Evolutionary conservation across 2,113 vertebrate genomes (phyloP), one percentile per base, ranked within the genome.

Genomic region (Sitta europaea): DNA sequence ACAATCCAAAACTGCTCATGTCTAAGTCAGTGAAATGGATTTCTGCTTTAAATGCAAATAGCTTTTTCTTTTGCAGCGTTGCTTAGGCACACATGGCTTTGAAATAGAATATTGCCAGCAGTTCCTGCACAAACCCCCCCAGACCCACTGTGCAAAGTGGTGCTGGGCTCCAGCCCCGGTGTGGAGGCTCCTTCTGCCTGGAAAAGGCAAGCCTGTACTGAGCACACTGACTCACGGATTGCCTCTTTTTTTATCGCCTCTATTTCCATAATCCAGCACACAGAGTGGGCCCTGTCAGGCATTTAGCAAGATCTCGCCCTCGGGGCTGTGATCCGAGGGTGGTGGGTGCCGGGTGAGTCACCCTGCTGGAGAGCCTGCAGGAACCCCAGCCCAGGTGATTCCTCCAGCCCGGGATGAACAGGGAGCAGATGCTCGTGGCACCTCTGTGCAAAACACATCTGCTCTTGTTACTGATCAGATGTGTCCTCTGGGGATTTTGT

Each of bases 1-100:
- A 25, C 10, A 61, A 61, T 16, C 62, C 27, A 31, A 40, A 86
- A 54, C 36, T 14, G 9, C 9, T 40, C 35, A 19, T 11, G 28
- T 29, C 50, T 59, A 73, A 65, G 33, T 67, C 67, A 73, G 36
- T 81, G 86, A 83, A 92, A 66, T 42, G 28, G 68, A 94, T 95
- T 88, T 86, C 63, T 66, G 47, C 74, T 91, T 92, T 91, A 96
- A 91, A 96, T 55, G 36, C 81, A 78, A 88, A 82, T 14, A 43
- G 57, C 48, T 96, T 84, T 82, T 95, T 78, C 75, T 94, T 94
- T 51, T 88, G 86, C 92, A 94, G 82, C 88, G 61, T 15, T 88
- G 71, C 81, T 96, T 76, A 65, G 88, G 84, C 75, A 97, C 57
- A 71, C 38, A 15, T 36, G 17, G 28, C 75, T 92, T 63, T 86